A percentile compares a stretch with the other conserved stretches of the same genome.
Conservation (phyloP, 2,888 invertebrate genomes). For the Plutella xylostella region DNA sequence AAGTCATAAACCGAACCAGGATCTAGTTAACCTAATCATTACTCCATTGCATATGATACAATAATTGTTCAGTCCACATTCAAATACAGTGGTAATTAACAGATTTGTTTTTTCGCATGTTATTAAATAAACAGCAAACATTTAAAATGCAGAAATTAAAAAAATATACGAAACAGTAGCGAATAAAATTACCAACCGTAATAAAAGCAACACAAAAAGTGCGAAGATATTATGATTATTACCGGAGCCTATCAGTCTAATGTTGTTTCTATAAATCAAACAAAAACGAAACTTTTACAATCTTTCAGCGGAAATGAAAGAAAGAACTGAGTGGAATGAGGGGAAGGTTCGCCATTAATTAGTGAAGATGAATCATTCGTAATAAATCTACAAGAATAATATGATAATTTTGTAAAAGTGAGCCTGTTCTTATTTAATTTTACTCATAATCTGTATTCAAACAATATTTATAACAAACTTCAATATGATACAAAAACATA, state of each 20-base stretch:
- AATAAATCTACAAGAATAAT: conserved; percentile 5
- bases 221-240: conserved; percentile 7
- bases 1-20: no score
- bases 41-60: no score
- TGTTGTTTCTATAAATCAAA: conserved; percentile 11
- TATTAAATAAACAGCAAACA: neutral
- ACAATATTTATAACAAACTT: no score
- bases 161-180: neutral
- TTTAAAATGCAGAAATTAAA: neutral
- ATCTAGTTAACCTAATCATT: no score
- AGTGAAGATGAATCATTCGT: conserved; percentile 2
- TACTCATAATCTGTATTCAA: no score
- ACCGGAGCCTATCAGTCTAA: conserved; percentile 2
- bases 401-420: no score
- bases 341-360: conserved; percentile 3
- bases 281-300: conserved; percentile 3
- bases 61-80: no score
- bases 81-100: no score
- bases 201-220: neutral
- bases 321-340: neutral
- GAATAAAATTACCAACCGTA: neutral
- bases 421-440: no score
- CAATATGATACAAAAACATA: no score
- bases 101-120: neutral
- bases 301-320: conserved; percentile 2